Conservation (phyloP, 1,140 invertebrate species). For the Probaryconus sp. region DNA sequence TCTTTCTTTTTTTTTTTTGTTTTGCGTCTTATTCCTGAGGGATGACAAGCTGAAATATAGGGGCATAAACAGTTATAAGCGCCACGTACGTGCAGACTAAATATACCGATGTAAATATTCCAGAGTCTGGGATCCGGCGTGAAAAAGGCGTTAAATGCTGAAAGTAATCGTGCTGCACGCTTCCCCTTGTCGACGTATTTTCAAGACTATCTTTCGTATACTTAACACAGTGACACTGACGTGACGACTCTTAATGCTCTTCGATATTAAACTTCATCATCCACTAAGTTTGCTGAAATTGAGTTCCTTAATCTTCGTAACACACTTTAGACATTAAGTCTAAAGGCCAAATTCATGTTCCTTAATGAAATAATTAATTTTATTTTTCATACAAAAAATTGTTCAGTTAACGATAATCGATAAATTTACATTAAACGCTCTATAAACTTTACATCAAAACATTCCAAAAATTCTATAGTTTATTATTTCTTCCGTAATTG, state of each 20-base stretch:
- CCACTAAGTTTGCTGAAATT: constrained; percentile 11
- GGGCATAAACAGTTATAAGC: constrained; percentile 64
- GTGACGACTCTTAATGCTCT: constrained; percentile 48
- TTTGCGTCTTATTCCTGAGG: constrained; percentile 30
- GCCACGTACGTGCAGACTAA: constrained; percentile 64
- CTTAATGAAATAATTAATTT: no score
- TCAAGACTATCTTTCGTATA: constrained; percentile 47
- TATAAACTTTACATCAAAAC: no score
- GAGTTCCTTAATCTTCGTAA: background rate
- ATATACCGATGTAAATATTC: constrained; percentile 69
- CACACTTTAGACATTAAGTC: background rate
- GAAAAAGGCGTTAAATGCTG: constrained; percentile 67
- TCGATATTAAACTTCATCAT: constrained; percentile 38
- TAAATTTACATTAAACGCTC: no score
- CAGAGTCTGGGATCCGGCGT: constrained; percentile 58
- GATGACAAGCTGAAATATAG: constrained; percentile 63
- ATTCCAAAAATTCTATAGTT: no score
- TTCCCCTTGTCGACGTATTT: constrained; percentile 53
- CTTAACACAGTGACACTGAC: constrained; percentile 48
- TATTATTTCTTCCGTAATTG: no score
- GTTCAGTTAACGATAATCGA: no score
- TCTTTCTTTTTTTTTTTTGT: constrained; percentile 18
- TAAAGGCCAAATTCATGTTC: no score
- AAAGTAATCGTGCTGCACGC: constrained; percentile 60
- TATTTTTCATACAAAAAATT: no score